Evolutionary conservation across 2,797 vertebrate genomes (phyloP), one percentile per base, ranked within the genome.

Genomic region (Setipinna tenuifilis): DNA sequence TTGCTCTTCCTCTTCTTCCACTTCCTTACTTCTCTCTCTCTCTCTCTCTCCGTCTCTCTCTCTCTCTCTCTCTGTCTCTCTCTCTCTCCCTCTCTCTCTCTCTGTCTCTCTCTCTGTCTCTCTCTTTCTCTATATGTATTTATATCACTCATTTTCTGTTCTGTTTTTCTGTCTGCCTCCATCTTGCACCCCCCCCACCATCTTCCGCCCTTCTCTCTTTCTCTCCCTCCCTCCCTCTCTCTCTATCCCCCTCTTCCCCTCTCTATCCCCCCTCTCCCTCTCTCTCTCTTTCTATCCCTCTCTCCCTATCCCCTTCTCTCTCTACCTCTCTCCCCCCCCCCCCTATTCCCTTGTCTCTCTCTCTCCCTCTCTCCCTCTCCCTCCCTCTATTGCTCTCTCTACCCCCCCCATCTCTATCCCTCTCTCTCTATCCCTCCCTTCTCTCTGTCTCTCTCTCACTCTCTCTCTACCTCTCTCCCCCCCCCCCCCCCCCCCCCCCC

Each of bases 401-500:
- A 4, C 21, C 21, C 62, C 25, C 23, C 25, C 1, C 11, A 0
- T 12, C 62, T 28, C 62, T 28, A 23, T 68, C 23, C 28, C 7
- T 2, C 25, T 65, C 61, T 65, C n/a, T 65, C 61, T 54, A 2
- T 54, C 50, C 14, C 50, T 25, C 11, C 12, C 6, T 68, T 68
- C 25, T 54, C 7, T 14, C 50, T 14, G 7, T 46, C 11, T 25
- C 14, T 19, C 19, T 59, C 25, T 19, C 14, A 59, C 80, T 23
- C 6, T 46, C 5, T 23, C 4, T 85, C 12, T 75, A 3, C 12
- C 31, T 80, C 16, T 21, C 57, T 14, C 65, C 31, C 35, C 17
- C 25, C 11, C 10, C 58, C 57, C 57, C 21, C 46, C n/a, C 80
- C 21, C 75, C 6, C 85, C 11, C 85, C 62, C 68, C 81, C 92